phyloP scores from a whole-genome alignment of 2,888 invertebrate species.

The Papilio protenor region DNA sequence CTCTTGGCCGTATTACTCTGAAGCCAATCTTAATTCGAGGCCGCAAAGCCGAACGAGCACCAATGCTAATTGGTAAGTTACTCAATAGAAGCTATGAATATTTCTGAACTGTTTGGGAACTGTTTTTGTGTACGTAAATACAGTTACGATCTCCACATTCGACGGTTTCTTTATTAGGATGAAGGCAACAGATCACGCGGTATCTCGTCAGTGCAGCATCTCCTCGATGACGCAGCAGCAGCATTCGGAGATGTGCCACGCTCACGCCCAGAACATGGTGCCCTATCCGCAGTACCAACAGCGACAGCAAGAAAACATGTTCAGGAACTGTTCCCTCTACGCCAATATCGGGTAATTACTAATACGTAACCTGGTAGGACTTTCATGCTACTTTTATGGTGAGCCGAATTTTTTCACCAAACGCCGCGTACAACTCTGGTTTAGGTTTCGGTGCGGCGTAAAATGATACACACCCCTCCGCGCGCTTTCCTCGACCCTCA shows the following conservation, averaged over 20 bases:
- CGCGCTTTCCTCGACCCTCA: neutral
- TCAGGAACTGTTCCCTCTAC: constrained; percentile 82
- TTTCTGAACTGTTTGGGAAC: neutral
- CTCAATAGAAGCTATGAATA: neutral
- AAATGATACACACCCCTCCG: neutral
- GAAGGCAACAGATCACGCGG: constrained; percentile 70
- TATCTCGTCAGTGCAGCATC: constrained; percentile 61
- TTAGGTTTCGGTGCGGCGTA: neutral
- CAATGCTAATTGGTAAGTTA: constrained; percentile 70
- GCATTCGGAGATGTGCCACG: constrained; percentile 73
- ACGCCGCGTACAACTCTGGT: neutral
- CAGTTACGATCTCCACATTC: neutral
- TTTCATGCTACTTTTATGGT: neutral
- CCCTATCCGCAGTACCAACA: constrained; percentile 68
- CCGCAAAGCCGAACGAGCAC: constrained; percentile 75
- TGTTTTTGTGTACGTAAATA: neutral
- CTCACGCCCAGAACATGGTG: constrained; percentile 65
- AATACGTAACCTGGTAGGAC: neutral
- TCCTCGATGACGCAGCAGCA: constrained; percentile 62
- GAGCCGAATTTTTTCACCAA: neutral
- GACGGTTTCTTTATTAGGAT: constrained; percentile 41
- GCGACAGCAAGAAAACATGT: constrained; percentile 74
- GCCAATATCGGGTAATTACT: constrained; percentile 75
- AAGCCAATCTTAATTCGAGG: constrained; percentile 80
- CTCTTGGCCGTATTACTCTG: constrained; percentile 88